These are phyloP conservation scores for Tetropium fuscum DNA, from an alignment of 2,888 invertebrate genomes.

Conservation along the genomic window DNA sequence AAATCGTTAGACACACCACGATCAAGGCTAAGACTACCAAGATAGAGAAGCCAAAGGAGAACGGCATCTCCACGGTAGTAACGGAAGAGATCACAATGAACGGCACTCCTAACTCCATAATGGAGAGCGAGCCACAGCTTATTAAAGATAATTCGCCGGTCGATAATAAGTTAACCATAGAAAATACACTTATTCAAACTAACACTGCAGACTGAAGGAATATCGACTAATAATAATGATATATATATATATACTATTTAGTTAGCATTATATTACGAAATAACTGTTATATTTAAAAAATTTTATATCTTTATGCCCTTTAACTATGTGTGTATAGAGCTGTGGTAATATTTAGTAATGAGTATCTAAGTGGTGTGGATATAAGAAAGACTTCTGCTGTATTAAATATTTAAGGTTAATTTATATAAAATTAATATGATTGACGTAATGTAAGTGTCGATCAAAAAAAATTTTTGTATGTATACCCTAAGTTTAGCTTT, in stretches of 20 bases:
- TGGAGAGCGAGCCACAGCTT: constrained; percentile 50
- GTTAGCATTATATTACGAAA: constrained; percentile 35
- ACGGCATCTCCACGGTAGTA: constrained; percentile 52
- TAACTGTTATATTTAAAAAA: constrained; percentile 54
- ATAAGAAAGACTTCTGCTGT: constrained; percentile 48
- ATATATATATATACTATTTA: constrained; percentile 12
- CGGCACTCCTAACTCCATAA: constrained; percentile 35
- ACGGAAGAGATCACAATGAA: constrained; percentile 51
- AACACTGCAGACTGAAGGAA: constrained; percentile 59
- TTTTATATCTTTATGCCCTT: constrained; percentile 59
- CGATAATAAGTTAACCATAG: constrained; percentile 59
- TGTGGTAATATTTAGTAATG: constrained; percentile 59
- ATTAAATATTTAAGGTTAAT: constrained; percentile 46
- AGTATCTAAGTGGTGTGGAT: constrained; percentile 53
- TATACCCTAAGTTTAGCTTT: constrained; percentile 58
- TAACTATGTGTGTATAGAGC: constrained; percentile 60
- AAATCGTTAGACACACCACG: constrained; percentile 44
- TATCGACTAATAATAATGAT: constrained; percentile 23
- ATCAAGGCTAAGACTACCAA: constrained; percentile 54
- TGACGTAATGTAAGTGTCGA: constrained; percentile 15
- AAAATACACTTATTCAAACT: constrained; percentile 55
- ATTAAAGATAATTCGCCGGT: constrained; percentile 64
- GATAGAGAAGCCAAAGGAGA: constrained; percentile 57
- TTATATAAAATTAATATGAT: constrained; percentile 39
- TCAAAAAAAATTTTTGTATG: constrained; percentile 48